These are phyloP conservation scores for Trypoxylon attenuatum DNA, from an alignment of 2,888 invertebrate species.

Conservation along the genomic window DNA sequence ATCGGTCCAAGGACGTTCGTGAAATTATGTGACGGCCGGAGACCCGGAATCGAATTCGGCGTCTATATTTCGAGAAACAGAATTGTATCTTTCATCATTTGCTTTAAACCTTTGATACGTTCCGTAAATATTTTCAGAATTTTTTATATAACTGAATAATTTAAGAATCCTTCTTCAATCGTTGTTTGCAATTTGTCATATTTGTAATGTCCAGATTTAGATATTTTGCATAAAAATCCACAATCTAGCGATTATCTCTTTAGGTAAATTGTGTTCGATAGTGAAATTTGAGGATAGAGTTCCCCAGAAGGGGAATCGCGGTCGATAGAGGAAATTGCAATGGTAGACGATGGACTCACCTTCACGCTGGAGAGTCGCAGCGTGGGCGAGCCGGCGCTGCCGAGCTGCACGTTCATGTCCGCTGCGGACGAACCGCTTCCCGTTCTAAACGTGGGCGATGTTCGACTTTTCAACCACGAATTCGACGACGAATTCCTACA, in stretches of 20 bases:
- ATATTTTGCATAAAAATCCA: too few species aligned
- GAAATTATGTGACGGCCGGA: conserved; percentile 79
- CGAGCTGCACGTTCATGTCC: conserved; percentile 77
- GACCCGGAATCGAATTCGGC: conserved; percentile 82
- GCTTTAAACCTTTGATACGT: background rate
- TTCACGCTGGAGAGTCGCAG: conserved; percentile 74
- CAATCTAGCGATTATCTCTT: too few species aligned
- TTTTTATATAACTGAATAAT: too few species aligned
- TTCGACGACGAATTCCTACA: conserved; percentile 65
- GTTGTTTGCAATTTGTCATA: too few species aligned
- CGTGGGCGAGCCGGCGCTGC: conserved; percentile 75
- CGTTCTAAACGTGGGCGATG: conserved; percentile 67
- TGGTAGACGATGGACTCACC: too few species aligned
- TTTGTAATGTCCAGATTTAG: too few species aligned
- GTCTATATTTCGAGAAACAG: conserved; percentile 62
- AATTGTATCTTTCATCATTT: background rate
- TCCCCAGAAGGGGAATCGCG: too few species aligned
- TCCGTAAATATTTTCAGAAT: too few species aligned
- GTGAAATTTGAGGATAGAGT: too few species aligned
- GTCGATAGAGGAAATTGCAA: too few species aligned
- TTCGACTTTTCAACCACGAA: conserved; percentile 70
- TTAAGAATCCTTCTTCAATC: too few species aligned
- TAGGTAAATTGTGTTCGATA: too few species aligned
- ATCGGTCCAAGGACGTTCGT: conserved; percentile 75
- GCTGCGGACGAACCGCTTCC: conserved; percentile 70